phyloP scores from a whole-genome alignment of 2,797 vertebrate species.

The Lepus oiostolus region DNA sequence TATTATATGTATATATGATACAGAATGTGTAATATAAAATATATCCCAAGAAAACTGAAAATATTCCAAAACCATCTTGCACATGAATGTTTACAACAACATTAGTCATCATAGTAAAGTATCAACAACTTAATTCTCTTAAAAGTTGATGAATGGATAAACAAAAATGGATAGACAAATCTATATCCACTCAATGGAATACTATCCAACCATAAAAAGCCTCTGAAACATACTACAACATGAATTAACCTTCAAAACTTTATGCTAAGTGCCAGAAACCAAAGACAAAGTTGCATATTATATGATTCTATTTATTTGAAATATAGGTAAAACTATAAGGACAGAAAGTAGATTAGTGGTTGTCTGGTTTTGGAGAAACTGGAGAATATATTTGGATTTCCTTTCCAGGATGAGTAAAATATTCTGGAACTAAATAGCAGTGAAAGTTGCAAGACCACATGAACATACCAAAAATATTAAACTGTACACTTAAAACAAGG shows the following conservation, averaged over 20 bases:
- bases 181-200: background rate
- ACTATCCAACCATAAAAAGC: background rate
- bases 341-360: background rate
- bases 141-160: background rate
- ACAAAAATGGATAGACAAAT: background rate
- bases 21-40: background rate
- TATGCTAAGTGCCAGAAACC: background rate
- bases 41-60: background rate
- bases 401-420: constrained; percentile 24
- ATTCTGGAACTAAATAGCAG: background rate
- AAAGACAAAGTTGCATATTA: background rate
- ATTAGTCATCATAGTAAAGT: background rate
- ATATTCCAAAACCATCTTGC: background rate
- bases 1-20: background rate
- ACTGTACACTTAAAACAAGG: background rate
- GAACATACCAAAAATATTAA: background rate
- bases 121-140: background rate
- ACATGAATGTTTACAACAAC: background rate
- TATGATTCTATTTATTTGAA: background rate
- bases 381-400: background rate
- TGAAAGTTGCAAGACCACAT: background rate
- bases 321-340: background rate
- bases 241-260: background rate
- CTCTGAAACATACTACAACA: background rate
- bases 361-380: background rate